Evolutionary conservation across 1,140 invertebrate species (phyloP).

Genomic region (Zeugodacus cucurbitae): DNA sequence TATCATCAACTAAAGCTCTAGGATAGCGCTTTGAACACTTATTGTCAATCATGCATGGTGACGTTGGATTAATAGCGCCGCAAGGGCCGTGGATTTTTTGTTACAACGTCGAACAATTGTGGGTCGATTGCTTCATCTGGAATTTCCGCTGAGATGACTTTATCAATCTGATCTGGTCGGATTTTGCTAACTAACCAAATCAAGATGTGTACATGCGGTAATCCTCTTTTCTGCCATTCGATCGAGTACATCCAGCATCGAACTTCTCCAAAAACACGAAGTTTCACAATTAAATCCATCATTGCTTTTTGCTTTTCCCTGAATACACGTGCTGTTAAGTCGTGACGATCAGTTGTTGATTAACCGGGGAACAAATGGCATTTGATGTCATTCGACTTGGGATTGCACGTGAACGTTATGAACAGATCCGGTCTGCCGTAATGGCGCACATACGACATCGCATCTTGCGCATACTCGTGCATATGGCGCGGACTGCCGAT

Average conservation of each 20-base stretch:
- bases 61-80: conserved; percentile 63
- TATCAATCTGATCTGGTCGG: conserved; percentile 64
- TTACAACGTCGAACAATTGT: conserved; percentile 64
- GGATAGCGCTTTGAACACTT: conserved; percentile 55
- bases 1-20: conserved; percentile 50
- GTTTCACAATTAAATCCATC: conserved; percentile 45
- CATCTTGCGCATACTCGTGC: conserved; percentile 68
- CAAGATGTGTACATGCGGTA: too few species aligned
- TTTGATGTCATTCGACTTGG: background rate
- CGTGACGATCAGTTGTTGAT: background rate
- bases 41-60: conserved; percentile 45
- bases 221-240: conserved; percentile 39
- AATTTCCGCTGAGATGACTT: conserved; percentile 69
- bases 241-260: conserved; percentile 60
- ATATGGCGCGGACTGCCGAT: conserved; percentile 65
- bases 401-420: background rate
- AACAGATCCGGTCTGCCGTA: background rate
- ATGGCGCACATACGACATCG: conserved; percentile 67
- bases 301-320: conserved; percentile 45
- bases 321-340: background rate
- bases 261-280: too few species aligned
- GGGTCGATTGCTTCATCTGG: conserved; percentile 69
- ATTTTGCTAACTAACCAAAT: too few species aligned
- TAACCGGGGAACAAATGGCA: background rate
- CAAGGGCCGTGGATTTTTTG: conserved; percentile 69